Conservation (phyloP, 2,113 vertebrate genomes). For the Trichomycterus rosablanca region DNA sequence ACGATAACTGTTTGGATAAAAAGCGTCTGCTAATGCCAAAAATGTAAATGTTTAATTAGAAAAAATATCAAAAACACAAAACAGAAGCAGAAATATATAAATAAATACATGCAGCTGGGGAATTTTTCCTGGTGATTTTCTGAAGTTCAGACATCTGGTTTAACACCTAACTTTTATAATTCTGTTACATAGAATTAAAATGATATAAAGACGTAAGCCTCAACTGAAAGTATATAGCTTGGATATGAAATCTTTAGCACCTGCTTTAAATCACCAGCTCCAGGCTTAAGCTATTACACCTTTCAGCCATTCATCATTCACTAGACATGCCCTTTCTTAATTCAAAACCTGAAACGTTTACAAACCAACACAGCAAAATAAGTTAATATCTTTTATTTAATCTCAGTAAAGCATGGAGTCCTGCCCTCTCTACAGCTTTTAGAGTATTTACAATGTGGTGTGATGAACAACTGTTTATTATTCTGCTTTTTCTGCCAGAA, state of each 20-base stretch:
- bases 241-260: constrained; percentile 33
- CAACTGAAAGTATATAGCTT: constrained; percentile 10
- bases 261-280: constrained; percentile 37
- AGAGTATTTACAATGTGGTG: constrained; percentile 38
- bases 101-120: not conserved
- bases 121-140: not conserved
- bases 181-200: constrained; percentile 13
- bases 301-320: constrained; percentile 30
- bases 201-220: constrained; percentile 5
- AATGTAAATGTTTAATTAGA: too few species aligned
- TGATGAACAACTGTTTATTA: constrained; percentile 44
- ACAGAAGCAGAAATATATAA: not conserved
- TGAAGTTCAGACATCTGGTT: constrained; percentile 11
- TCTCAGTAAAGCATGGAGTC: constrained; percentile 32
- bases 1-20: too few species aligned
- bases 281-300: constrained; percentile 23
- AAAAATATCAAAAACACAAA: too few species aligned
- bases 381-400: constrained; percentile 32
- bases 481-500: constrained; percentile 23
- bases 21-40: too few species aligned
- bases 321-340: constrained; percentile 9
- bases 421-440: not conserved
- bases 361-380: constrained; percentile 32
- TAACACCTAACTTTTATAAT: constrained; percentile 5
- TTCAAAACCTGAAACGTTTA: constrained; percentile 28